Evolutionary conservation across 2,797 vertebrate genomes (phyloP).

Genomic region (Morus bassanus): DNA sequence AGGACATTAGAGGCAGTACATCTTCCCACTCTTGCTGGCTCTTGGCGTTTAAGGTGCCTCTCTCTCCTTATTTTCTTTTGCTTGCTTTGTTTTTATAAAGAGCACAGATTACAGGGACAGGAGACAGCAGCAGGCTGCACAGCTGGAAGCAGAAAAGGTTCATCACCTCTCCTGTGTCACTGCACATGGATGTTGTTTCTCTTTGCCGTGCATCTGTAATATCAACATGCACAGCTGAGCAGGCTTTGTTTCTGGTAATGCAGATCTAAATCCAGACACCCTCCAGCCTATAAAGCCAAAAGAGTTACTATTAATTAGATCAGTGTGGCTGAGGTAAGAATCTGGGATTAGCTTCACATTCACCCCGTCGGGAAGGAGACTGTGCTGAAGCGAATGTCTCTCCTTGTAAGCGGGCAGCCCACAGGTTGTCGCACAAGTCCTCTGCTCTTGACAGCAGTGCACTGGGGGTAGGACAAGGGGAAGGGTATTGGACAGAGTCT

Average conservation of each 20-base stretch:
- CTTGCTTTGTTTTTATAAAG: not conserved
- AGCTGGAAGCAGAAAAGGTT: not conserved
- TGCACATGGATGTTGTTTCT: not conserved
- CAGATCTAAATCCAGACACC: conserved; percentile 8
- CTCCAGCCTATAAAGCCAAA: not conserved
- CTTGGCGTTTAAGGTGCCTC: not conserved
- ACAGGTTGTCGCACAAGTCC: not conserved
- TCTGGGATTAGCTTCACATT: conserved; percentile 45
- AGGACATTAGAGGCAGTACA: not conserved
- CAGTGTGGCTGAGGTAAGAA: conserved; percentile 10
- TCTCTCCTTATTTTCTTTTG: not conserved
- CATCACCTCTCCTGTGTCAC: not conserved
- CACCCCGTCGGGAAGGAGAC: not conserved
- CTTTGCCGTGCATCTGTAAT: not conserved
- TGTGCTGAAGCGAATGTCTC: not conserved
- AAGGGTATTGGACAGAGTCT: not conserved
- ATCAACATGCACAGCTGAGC: not conserved
- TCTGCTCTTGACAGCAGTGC: not conserved
- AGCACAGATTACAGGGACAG: not conserved
- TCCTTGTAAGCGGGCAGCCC: not conserved
- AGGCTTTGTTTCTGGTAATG: not conserved
- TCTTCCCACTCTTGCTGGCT: not conserved
- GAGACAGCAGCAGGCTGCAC: not conserved
- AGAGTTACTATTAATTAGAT: conserved; percentile 46
- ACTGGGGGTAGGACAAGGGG: not conserved